Base-by-base conservation (phyloP, 2,113 vertebrate genomes). In the Tichodroma muraria region DNA sequence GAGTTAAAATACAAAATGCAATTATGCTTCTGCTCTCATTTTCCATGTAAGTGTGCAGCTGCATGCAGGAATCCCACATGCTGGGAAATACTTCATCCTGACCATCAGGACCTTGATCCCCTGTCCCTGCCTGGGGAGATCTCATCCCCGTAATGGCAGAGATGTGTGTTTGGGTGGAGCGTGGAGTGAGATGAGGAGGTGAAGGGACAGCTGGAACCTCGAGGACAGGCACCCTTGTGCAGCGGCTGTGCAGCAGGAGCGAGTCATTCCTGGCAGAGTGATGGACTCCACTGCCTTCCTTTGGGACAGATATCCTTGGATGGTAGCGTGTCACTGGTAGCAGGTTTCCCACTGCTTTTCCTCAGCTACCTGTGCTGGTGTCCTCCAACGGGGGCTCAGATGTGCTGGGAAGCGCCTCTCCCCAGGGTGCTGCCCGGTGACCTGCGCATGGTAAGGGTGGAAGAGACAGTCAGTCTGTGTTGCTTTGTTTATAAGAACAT, bases 401-500 rank as follows among this genome's bases (percentile, higher is more conserved):
- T 77, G 57, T 0, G 1, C 80, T 35, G 84, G 64, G 89, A 91
- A 92, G 61, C 4, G 6, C 75, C 50, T 84, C 80, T 95, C 78
- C 90, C 80, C 13, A 1, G 88, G 86, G 79, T 78, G 92, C 93
- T 97, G 91, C 89, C 91, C 42, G 0, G 31, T 95, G 97, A 96
- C 95, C 95, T 94, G 90, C 66, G 12, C 30, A 88, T 85, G 93
- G 88, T 89, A 57, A 94, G 76, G 57, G 38, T 95, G 95, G 94
- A 94, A 96, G 94, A 98, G 97, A 96, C 98, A 96, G 97, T 85
- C 97, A 95, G 97, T 90, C 97, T 93, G 88, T 54, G 81, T 96
- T 95, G 87, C 96, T 96, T 96, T 98, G 98, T 98, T 98, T 98
- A 98, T 95, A 98, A 97, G 97, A 96, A 90, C 97, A 95, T 97